A percentile compares a stretch with the other conserved stretches of the same genome.
These are phyloP conservation scores for Lithophane socia DNA, from an alignment of 2,888 invertebrate species.

Conservation along the genomic window DNA sequence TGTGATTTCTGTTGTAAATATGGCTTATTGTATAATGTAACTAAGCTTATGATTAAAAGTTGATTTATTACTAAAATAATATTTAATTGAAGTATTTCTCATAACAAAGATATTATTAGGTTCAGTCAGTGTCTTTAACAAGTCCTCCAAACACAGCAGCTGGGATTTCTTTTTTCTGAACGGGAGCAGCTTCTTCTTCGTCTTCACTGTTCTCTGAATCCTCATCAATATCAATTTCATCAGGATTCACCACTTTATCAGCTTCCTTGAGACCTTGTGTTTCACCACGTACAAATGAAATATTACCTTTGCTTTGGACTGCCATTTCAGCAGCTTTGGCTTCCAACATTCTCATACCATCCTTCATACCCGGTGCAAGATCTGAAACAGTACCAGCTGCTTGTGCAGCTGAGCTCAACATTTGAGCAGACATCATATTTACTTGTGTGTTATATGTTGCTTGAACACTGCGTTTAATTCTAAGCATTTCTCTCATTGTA, in stretches of 20 bases:
- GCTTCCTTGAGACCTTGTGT: slow-evolving; percentile 93
- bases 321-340: slow-evolving; percentile 95
- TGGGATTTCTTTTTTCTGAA: slow-evolving; percentile 96
- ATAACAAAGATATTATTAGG: slow-evolving; percentile 38
- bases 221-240: slow-evolving; percentile 96
- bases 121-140: slow-evolving; percentile 76
- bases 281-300: slow-evolving; percentile 96
- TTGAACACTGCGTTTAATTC: slow-evolving; percentile 99
- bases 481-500: slow-evolving; percentile 99
- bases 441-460: slow-evolving; percentile 99
- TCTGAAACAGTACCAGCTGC: slow-evolving; percentile 93
- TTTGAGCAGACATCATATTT: slow-evolving; percentile 99
- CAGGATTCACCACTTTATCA: slow-evolving; percentile 95
- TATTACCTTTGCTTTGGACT: slow-evolving; percentile 90
- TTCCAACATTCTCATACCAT: slow-evolving; percentile 97
- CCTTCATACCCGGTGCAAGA: slow-evolving; percentile 94
- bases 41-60: slow-evolving; percentile 79
- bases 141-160: slow-evolving; percentile 97
- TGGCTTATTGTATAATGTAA: slow-evolving; percentile 78
- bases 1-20: slow-evolving; percentile 87
- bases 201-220: slow-evolving; percentile 92
- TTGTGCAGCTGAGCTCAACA: slow-evolving; percentile 94
- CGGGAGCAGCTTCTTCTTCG: slow-evolving; percentile 92
- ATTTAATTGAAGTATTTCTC: slow-evolving; percentile 54
- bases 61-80: slow-evolving; percentile 74